Conservation (phyloP, 2,797 vertebrate genomes). For the Liasis olivaceus region DNA sequence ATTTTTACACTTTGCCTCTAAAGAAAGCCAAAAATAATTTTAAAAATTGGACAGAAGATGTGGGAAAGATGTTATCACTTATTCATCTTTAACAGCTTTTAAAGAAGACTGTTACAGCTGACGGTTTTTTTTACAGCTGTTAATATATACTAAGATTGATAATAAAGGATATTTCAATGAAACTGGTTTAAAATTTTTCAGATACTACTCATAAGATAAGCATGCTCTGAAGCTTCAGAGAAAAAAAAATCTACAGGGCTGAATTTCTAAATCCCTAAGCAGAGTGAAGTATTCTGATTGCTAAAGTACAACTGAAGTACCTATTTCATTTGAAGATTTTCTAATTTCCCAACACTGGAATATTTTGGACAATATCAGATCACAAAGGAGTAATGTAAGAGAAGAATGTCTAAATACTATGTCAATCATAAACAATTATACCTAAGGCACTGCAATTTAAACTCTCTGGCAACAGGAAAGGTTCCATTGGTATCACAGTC, state of each 20-base stretch:
- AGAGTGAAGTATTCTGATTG: neutral
- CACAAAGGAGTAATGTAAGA: neutral
- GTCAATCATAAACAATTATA: fast-evolving
- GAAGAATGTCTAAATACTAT: neutral
- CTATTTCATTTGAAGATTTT: conserved; percentile 29
- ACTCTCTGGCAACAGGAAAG: neutral
- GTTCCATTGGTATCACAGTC: conserved; percentile 42
- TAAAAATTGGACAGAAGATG: conserved; percentile 18
- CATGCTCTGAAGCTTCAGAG: conserved; percentile 16
- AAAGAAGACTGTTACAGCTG: conserved; percentile 49
- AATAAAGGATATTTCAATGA: conserved; percentile 33
- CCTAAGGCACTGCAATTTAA: fast-evolving
- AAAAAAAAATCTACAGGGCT: neutral
- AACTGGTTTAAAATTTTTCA: conserved; percentile 47
- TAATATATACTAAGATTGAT: conserved; percentile 36
- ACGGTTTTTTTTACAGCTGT: conserved; percentile 31
- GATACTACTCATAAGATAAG: conserved; percentile 40
- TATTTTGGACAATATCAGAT: neutral
- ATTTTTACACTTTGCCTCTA: conserved; percentile 40
- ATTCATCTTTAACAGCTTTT: conserved; percentile 46
- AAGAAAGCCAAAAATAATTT: neutral
- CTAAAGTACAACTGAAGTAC: neutral
- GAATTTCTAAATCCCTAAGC: neutral
- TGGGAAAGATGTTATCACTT: conserved; percentile 21
- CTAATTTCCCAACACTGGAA: neutral